Evolutionary conservation across 2,113 vertebrate species (phyloP), one percentile per base, ranked within the genome.

Genomic region (Petroica traversi): DNA sequence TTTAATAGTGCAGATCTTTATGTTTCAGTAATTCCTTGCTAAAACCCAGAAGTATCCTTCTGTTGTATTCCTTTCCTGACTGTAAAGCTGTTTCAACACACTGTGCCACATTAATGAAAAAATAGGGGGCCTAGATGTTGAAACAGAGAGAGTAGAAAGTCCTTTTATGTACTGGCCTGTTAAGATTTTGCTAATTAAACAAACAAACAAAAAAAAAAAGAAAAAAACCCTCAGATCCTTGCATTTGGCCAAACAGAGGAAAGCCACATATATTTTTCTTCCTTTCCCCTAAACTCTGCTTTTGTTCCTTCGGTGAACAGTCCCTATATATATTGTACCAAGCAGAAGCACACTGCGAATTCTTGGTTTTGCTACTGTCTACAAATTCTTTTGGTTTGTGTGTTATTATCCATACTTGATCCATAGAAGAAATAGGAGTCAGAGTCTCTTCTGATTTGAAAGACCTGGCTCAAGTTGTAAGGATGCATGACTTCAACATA

Each of bases 1-100:
- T 86, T 67, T 77, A 93, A 77, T 83, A 90, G 75, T 73, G 49
- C 54, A 85, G 59, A 88, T 85, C 54, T 90, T 92, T 80, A 63
- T 67, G 64, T 85, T 91, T 93, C 23, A 40, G 59, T 63, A 78
- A 91, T 81, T 84, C 67, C 72, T 68, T 80, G 40, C 67, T 92
- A 54, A 80, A 94, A 88, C 64, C 29, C 62, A 76, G 67, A 84
- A 81, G 20, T 48, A 83, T 63, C 45, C n/a, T 88, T 73, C 74
- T 90, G 23, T 75, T 5, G 0, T 68, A 29, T 29, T 68, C 22
- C 8, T 43, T 12, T 61, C 34, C 10, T 36, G 36, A 40, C 54
- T 76, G 36, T 61, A 90, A 69, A 79, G 75, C 17, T 84, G 38
- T 63, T 95, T 74, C 57, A 75, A 36, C 52, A 40, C 22, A 20